Percentiles rank a stretch among this genome's conserved stretches.
Evolutionary conservation across 2,888 invertebrate genomes (phyloP).

Genomic region (Malachius bipustulatus): DNA sequence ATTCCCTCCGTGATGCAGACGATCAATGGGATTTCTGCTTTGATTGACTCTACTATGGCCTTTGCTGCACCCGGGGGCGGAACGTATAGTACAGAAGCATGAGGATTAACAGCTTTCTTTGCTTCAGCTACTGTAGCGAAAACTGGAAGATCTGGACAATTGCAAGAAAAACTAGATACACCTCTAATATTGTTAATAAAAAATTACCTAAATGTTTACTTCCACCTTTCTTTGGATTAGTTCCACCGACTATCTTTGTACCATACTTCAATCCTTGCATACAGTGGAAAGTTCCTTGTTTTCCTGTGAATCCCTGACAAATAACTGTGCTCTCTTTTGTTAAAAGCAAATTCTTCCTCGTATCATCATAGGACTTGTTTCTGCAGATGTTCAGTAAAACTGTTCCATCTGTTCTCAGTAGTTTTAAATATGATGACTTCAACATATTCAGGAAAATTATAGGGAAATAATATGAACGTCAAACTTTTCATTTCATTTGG

Average conservation of each 20-base stretch:
- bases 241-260: conserved; percentile 71
- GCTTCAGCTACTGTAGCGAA: conserved; percentile 52
- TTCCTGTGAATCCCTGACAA: conserved; percentile 73
- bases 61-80: conserved; percentile 59
- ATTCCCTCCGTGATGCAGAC: conserved; percentile 49
- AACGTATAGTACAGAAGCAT: conserved; percentile 66
- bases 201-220: conserved; percentile 64
- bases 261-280: conserved; percentile 71
- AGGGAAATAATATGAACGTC: too few species aligned
- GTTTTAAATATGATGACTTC: too few species aligned
- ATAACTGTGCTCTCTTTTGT: conserved; percentile 53
- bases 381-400: too few species aligned
- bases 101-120: conserved; percentile 51
- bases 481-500: too few species aligned
- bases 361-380: conserved; percentile 19
- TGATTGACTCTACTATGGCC: conserved; percentile 62
- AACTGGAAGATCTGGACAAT: conserved; percentile 60
- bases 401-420: too few species aligned
- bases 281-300: conserved; percentile 57
- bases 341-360: conserved; percentile 22
- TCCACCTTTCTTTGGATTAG: conserved; percentile 70
- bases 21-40: conserved; percentile 63
- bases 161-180: too few species aligned
- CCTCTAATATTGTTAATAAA: too few species aligned
- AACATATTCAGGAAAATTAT: too few species aligned